Percentiles rank a stretch among this genome's conserved stretches.
Conservation (phyloP, 2,113 vertebrate species). For the Collichthys lucidus region DNA sequence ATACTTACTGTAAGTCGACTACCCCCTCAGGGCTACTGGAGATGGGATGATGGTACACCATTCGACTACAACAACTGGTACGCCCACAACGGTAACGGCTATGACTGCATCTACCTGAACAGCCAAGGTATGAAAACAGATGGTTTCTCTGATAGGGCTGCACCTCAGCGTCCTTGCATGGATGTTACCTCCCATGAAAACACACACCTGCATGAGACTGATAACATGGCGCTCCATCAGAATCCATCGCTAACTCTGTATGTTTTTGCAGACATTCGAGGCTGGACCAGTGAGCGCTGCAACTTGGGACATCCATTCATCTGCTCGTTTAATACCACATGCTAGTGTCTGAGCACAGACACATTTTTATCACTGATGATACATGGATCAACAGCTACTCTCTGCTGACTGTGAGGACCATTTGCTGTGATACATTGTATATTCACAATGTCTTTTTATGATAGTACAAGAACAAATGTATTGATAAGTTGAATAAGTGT, state of each 20-base stretch:
- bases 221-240: not conserved
- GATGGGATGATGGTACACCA: not conserved
- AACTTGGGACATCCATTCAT: not conserved
- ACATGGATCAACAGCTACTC: not conserved
- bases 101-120: not conserved
- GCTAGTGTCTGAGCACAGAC: not conserved
- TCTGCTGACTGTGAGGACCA: not conserved
- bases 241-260: not conserved
- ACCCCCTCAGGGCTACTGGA: not conserved
- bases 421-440: not conserved
- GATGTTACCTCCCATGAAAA: not conserved
- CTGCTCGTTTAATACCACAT: not conserved
- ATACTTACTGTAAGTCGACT: not conserved
- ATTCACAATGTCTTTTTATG: too few relatives aligned
- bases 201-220: not conserved
- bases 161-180: too few relatives aligned
- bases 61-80: slow-evolving; percentile 4
- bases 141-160: too few relatives aligned
- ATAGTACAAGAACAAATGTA: not conserved
- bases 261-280: not conserved
- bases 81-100: not conserved
- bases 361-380: not conserved
- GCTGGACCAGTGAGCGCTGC: not conserved
- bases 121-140: not conserved
- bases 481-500: not conserved